These are phyloP conservation scores for Lepidochrysops patricia DNA, from an alignment of 2,888 invertebrate genomes.

Conservation along the genomic window DNA sequence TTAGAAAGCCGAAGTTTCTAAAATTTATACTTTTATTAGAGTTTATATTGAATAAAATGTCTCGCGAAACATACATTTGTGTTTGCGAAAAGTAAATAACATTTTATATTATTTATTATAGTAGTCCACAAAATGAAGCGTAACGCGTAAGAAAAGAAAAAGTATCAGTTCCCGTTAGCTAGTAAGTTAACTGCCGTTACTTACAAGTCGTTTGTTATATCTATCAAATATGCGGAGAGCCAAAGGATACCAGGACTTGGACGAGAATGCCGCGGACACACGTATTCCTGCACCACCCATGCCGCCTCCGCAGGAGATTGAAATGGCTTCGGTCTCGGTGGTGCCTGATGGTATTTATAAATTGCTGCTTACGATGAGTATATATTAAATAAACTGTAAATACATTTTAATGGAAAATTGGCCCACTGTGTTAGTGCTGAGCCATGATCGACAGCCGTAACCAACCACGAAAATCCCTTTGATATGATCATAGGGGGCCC, in stretches of 20 bases:
- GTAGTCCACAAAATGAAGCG: background rate
- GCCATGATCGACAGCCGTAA: too few relatives aligned
- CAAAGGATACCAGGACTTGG: slow-evolving; percentile 77
- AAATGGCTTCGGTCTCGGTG: slow-evolving; percentile 86
- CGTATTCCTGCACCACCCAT: slow-evolving; percentile 52
- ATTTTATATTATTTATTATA: background rate
- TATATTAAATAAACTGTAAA: too few relatives aligned
- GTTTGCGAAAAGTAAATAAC: background rate
- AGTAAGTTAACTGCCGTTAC: slow-evolving; percentile 42
- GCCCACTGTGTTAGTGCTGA: slow-evolving; percentile 3
- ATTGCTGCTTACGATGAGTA: too few relatives aligned
- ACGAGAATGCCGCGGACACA: slow-evolving; percentile 56
- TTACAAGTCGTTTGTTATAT: slow-evolving; percentile 18
- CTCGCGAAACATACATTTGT: background rate
- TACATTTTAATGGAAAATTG: background rate
- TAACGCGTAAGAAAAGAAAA: background rate
- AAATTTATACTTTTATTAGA: background rate
- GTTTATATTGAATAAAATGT: background rate
- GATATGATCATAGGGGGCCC: too few relatives aligned
- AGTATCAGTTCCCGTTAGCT: background rate
- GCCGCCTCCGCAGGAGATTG: slow-evolving; percentile 79
- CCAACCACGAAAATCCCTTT: too few relatives aligned
- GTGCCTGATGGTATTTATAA: slow-evolving; percentile 81
- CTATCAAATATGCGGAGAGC: slow-evolving; percentile 60
- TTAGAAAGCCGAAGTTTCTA: slow-evolving; percentile 7